phyloP scores from a whole-genome alignment of 2,888 invertebrate genomes.

The Tricholauxania praeusta region DNA sequence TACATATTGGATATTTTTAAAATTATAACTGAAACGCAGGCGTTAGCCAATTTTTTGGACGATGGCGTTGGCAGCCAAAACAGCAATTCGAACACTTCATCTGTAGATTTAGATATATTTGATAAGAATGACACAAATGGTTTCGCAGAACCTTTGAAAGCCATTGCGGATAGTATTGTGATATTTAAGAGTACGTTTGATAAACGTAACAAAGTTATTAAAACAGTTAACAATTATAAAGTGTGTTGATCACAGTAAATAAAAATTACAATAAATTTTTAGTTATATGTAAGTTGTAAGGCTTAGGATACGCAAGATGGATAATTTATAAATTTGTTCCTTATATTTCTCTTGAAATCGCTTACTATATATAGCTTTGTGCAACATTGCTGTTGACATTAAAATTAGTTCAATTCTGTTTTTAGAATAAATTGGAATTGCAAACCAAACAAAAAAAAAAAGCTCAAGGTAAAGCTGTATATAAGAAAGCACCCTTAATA shows the following conservation, averaged over 20 bases:
- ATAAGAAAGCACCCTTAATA: too few relatives aligned
- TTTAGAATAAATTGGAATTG: too few relatives aligned
- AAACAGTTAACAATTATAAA: slow-evolving; percentile 48
- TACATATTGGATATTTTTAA: slow-evolving; percentile 57
- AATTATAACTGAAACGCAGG: slow-evolving; percentile 49
- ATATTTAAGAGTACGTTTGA: slow-evolving; percentile 52
- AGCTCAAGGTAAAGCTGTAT: too few relatives aligned
- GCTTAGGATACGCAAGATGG: not conserved
- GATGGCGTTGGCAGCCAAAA: slow-evolving; percentile 32
- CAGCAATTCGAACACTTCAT: slow-evolving; percentile 11
- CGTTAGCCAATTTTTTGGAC: slow-evolving; percentile 45
- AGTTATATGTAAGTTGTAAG: not conserved
- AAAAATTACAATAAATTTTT: slow-evolving; percentile 9
- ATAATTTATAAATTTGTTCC: too few relatives aligned
- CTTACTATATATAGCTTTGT: too few relatives aligned
- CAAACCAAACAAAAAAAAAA: too few relatives aligned
- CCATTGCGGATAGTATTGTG: slow-evolving; percentile 50
- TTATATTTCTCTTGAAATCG: too few relatives aligned
- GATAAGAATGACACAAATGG: slow-evolving; percentile 63
- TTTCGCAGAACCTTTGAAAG: slow-evolving; percentile 60
- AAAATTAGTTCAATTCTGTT: too few relatives aligned
- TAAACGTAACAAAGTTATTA: slow-evolving; percentile 49
- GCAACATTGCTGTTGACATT: too few relatives aligned
- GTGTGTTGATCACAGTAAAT: slow-evolving; percentile 13
- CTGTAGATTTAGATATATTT: slow-evolving; percentile 56